Evolutionary conservation across 1,140 invertebrate species (phyloP).

Genomic region (Wiebesia pumilae): DNA sequence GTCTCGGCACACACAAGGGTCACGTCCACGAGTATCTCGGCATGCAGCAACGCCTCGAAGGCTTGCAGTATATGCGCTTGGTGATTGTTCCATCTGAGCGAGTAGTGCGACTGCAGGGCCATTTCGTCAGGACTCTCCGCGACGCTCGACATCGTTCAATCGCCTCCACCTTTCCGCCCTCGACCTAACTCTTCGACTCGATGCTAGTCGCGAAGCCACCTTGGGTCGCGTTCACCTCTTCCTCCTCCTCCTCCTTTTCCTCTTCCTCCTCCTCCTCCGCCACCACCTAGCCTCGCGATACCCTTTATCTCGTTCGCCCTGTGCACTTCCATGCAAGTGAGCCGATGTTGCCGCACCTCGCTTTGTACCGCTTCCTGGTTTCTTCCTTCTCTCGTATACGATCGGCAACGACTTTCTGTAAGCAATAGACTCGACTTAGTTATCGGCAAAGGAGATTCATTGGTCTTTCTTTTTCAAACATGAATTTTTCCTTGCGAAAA

Average conservation of each 20-base stretch:
- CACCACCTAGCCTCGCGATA: conserved; percentile 20
- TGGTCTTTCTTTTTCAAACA: not conserved
- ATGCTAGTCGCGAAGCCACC: conserved; percentile 59
- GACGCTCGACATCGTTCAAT: conserved; percentile 69
- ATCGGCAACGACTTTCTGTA: conserved; percentile 52
- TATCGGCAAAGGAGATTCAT: not conserved
- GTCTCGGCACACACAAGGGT: conserved; percentile 90
- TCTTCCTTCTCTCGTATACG: not conserved
- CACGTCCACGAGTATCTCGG: conserved; percentile 90
- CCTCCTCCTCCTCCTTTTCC: conserved; percentile 51
- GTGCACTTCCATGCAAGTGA: conserved; percentile 56
- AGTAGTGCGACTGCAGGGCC: conserved; percentile 86
- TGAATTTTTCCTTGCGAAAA: not conserved
- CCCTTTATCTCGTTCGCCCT: conserved; percentile 42
- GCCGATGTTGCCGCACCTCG: conserved; percentile 22
- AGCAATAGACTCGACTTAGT: conserved; percentile 22
- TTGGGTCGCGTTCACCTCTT: conserved; percentile 35
- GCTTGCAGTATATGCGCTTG: conserved; percentile 88
- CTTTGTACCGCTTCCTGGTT: conserved; percentile 9
- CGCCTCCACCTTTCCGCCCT: conserved; percentile 45
- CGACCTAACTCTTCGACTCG: conserved; percentile 43
- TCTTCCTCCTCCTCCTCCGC: conserved; percentile 53
- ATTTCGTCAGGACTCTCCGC: conserved; percentile 72
- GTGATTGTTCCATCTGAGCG: conserved; percentile 94
- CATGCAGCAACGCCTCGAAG: conserved; percentile 89